phyloP scores from a whole-genome alignment of 2,113 vertebrate species.

The Eupsittula cactorum region DNA sequence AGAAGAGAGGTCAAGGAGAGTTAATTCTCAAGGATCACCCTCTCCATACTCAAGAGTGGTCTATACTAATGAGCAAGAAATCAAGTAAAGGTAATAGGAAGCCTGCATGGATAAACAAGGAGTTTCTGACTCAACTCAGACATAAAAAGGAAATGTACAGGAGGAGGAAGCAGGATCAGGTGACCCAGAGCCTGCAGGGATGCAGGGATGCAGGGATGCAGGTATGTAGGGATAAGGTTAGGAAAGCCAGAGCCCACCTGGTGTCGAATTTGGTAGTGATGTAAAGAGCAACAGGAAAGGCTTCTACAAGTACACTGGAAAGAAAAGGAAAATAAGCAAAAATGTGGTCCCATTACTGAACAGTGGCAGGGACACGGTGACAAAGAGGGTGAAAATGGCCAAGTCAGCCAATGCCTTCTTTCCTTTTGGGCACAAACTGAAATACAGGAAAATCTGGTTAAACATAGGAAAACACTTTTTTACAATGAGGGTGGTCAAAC shows the following conservation, averaged over 20 bases:
- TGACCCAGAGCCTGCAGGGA: neutral
- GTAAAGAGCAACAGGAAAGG: neutral
- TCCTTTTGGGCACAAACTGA: neutral
- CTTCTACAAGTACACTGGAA: neutral
- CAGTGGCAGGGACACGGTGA: neutral
- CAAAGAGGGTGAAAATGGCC: neutral
- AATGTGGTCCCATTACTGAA: neutral
- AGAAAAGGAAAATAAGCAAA: neutral
- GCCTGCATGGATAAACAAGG: neutral
- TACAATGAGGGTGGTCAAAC: neutral
- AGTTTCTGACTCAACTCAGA: neutral
- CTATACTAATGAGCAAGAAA: neutral
- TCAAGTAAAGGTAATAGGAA: neutral
- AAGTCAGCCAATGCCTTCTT: neutral
- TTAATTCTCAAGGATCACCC: neutral
- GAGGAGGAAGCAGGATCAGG: neutral
- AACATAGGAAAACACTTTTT: neutral
- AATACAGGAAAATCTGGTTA: neutral
- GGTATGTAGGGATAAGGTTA: neutral
- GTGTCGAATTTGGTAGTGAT: neutral
- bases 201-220: no score
- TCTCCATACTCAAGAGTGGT: neutral
- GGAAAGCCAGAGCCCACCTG: neutral
- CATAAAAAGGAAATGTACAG: neutral
- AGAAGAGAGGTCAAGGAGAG: neutral